These are phyloP conservation scores for Amblyteles armatorius DNA, from an alignment of 2,888 invertebrate species.

Conservation along the genomic window DNA sequence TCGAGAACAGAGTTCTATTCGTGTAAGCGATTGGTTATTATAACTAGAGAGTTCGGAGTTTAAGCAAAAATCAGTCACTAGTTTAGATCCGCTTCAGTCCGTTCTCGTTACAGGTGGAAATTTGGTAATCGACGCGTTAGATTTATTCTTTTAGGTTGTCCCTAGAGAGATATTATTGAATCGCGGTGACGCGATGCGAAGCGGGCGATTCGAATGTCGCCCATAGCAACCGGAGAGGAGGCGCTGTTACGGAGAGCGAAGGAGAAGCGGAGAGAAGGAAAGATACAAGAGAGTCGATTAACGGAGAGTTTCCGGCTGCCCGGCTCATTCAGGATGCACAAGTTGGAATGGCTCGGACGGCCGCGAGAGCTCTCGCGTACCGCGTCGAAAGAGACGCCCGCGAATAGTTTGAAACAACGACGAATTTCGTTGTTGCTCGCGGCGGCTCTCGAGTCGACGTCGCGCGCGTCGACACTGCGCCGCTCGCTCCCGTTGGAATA, in stretches of 20 bases:
- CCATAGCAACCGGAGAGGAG: conserved; percentile 55
- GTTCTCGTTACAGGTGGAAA: too few relatives aligned
- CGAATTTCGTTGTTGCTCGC: neutral
- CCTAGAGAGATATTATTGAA: conserved; percentile 4
- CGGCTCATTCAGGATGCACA: conserved; percentile 57
- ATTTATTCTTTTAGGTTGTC: too few relatives aligned
- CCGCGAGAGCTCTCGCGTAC: neutral
- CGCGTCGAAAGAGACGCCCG: conserved; percentile 24
- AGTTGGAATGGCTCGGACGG: neutral
- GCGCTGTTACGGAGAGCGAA: conserved; percentile 30
- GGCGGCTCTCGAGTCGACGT: neutral
- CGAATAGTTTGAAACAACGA: neutral
- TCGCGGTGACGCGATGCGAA: neutral
- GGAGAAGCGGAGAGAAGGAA: conserved; percentile 54
- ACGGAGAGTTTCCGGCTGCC: conserved; percentile 61
- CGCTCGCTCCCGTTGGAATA: conserved; percentile 13
- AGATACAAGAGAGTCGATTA: conserved; percentile 53
- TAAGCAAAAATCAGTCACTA: too few relatives aligned
- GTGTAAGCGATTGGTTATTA: too few relatives aligned
- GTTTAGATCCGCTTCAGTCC: too few relatives aligned
- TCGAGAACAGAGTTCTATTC: too few relatives aligned
- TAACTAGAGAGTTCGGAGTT: too few relatives aligned
- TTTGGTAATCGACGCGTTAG: too few relatives aligned
- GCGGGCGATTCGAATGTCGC: conserved; percentile 8
- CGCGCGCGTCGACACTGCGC: neutral